A percentile compares a stretch with the other conserved stretches of the same genome.
Conservation (phyloP, 2,888 invertebrate genomes). For the Drosophila putrida region DNA sequence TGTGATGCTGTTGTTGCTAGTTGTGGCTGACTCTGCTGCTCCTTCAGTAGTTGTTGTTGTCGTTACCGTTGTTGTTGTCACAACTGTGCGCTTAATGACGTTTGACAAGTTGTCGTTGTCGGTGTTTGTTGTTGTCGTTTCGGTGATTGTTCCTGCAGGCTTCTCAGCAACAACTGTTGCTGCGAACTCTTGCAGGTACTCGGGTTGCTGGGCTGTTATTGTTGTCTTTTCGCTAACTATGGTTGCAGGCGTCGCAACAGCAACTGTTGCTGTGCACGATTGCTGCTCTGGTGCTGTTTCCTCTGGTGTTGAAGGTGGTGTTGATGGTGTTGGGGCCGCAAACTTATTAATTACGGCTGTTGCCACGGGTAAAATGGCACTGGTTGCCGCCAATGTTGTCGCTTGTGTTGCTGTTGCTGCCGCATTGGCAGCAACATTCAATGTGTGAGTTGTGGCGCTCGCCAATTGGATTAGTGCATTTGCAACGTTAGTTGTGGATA, state of each 20-base stretch:
- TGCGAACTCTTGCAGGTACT: constrained; percentile 20
- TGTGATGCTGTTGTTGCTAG: constrained; percentile 25
- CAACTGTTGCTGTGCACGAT: constrained; percentile 32
- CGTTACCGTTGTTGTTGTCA: constrained; percentile 80
- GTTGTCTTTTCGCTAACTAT: constrained; percentile 36
- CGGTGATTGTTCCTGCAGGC: constrained; percentile 18
- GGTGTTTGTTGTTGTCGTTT: constrained; percentile 49
- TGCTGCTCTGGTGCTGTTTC: constrained; percentile 26
- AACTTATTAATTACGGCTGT: constrained; percentile 66
- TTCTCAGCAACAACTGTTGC: constrained; percentile 26
- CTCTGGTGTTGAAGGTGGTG: constrained; percentile 29
- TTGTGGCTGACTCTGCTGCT: constrained; percentile 39
- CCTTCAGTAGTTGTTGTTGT: constrained; percentile 72
- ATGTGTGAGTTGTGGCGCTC: constrained; percentile 81
- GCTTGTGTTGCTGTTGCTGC: constrained; percentile 68
- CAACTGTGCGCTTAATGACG: constrained; percentile 74
- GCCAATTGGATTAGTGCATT: constrained; percentile 83
- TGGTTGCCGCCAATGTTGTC: constrained; percentile 71
- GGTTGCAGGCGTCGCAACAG: constrained; percentile 16
- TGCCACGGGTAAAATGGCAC: constrained; percentile 71
- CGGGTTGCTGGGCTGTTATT: constrained; percentile 10
- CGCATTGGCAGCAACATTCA: constrained; percentile 74
- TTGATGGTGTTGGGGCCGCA: constrained; percentile 40
- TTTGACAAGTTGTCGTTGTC: constrained; percentile 51
- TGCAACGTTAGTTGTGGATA: constrained; percentile 72